A percentile compares a stretch with the other conserved stretches of the same genome.
Evolutionary conservation across 2,797 vertebrate genomes (phyloP).

Genomic region (Muscicapa comitata): DNA sequence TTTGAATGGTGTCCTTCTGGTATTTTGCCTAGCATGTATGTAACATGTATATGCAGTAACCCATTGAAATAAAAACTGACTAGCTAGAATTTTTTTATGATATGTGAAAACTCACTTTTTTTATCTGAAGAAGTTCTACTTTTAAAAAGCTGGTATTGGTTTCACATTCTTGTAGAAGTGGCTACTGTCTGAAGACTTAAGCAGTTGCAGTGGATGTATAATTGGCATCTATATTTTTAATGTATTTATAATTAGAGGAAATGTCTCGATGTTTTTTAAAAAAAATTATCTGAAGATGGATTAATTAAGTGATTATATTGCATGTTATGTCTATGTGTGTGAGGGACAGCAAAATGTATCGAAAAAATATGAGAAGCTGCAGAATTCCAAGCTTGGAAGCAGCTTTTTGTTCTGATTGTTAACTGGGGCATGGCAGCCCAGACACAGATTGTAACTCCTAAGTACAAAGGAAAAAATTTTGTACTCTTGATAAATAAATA

Average conservation of each 20-base stretch:
- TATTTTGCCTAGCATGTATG: neutral
- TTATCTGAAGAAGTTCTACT: neutral
- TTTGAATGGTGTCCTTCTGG: neutral
- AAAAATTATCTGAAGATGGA: neutral
- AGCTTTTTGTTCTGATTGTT: neutral
- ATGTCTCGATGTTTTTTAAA: neutral
- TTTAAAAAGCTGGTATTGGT: neutral
- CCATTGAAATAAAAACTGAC: neutral
- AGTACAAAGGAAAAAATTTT: neutral
- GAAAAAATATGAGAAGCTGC: neutral
- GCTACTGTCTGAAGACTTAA: neutral
- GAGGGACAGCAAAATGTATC: neutral
- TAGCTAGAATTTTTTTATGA: neutral
- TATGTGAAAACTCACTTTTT: neutral
- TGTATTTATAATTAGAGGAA: neutral
- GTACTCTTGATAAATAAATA: neutral
- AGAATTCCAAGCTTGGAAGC: neutral
- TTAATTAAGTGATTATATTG: neutral
- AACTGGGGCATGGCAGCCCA: neutral
- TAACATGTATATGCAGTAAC: neutral
- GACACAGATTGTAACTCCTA: neutral
- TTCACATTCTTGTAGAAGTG: neutral
- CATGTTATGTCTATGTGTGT: neutral
- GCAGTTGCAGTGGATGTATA: neutral
- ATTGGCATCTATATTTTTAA: neutral